Evolutionary conservation across 2,113 vertebrate species (phyloP), one percentile per base, ranked within the genome.

Genomic region (Macrotus californicus): DNA sequence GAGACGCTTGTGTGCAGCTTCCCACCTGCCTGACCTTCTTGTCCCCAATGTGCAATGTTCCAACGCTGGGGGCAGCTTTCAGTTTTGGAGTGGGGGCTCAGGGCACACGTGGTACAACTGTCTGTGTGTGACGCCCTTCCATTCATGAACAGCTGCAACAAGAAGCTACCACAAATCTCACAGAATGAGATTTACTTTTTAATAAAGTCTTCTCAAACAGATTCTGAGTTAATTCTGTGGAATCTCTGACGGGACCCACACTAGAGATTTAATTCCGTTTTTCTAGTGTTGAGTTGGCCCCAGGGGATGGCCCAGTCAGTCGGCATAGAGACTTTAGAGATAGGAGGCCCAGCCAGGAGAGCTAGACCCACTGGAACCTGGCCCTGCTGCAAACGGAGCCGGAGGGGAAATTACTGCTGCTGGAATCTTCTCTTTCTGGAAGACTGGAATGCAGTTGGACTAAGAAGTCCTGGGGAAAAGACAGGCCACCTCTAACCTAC

Each of bases 401-500:
- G 6, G 79, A 64, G 52, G 54, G 73, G 18, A 64, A 73, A 75
- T 85, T 91, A 84, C 39, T 72, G 34, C 59, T 85, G 66, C 36
- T 36, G 84, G 72, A 95, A 83, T 70, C 81, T 95, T 80, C 73
- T 93, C 73, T 82, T 81, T 85, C 43, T 34, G 34, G 77, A 79
- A 46, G 64, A 70, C 26, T 81, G 50, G 50, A 80, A 84, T 69
- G 36, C 22, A 56, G 52, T 3, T 22, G 19, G 54, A 50, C 29
- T 87, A 87, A 85, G 77, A 93, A 77, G 41, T 77, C 82, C 72
- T 69, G 13, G 34, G 84, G 77, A 91, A 75, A 93, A 84, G 66
- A 61, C 18, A 59, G 10, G 59, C 87, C n/a, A 66, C 39, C 26
- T 31, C 7, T 29, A 34, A 75, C 18, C 50, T 67, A 39, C 12